These are phyloP conservation scores for Entomyzon cyanotis DNA, from an alignment of 2,113 vertebrate genomes.

Conservation along the genomic window DNA sequence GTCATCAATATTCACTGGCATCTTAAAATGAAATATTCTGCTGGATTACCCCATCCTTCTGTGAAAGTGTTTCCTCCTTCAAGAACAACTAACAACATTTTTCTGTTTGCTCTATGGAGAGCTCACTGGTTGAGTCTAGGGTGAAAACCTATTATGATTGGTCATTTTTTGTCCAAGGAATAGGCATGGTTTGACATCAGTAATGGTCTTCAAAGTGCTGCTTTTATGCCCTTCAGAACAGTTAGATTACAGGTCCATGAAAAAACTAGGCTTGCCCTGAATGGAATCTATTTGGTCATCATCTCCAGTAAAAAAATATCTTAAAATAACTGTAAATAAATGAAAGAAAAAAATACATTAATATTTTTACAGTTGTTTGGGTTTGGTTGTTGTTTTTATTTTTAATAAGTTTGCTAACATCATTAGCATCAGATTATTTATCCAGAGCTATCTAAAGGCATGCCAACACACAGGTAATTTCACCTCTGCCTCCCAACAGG, in stretches of 20 bases:
- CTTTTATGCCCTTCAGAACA: background rate
- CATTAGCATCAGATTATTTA: background rate
- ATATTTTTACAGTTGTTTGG: no score
- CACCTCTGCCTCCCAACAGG: background rate
- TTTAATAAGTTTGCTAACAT: background rate
- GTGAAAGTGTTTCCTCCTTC: background rate
- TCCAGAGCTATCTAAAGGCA: background rate
- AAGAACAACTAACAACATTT: background rate
- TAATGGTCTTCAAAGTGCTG: background rate
- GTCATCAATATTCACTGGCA: background rate
- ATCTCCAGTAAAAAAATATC: background rate
- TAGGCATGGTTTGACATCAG: background rate
- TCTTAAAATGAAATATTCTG: background rate
- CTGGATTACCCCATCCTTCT: background rate
- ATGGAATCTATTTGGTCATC: background rate
- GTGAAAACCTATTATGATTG: background rate
- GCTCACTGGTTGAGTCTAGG: background rate
- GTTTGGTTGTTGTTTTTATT: no score
- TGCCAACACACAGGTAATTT: background rate
- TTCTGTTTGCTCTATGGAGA: background rate
- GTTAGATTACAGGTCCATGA: background rate
- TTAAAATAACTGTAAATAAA: background rate
- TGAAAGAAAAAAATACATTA: background rate
- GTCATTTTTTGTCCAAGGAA: background rate
- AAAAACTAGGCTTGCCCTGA: background rate